Evolutionary conservation across 2,113 vertebrate species (phyloP).

Genomic region (Rhinopomastus cyanomelas): DNA sequence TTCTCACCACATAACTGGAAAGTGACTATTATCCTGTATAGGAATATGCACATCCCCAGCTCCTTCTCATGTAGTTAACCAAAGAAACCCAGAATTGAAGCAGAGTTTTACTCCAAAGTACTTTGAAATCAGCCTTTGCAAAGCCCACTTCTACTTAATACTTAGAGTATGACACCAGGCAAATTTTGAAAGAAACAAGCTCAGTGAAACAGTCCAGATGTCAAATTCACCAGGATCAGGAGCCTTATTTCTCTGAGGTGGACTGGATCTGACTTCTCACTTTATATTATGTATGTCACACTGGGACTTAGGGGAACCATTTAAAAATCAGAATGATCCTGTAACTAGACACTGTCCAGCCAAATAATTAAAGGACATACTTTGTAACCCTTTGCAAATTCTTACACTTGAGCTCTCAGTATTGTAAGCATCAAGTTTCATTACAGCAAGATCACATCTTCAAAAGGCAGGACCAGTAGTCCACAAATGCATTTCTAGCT

Average conservation of each 20-base stretch:
- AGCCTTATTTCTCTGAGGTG: not conserved
- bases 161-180: not conserved
- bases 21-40: not conserved
- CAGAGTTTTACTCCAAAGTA: not conserved
- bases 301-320: not conserved
- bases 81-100: not conserved
- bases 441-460: not conserved
- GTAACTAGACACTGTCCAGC: not conserved
- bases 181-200: not conserved
- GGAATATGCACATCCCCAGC: not conserved
- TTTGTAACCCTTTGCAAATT: not conserved
- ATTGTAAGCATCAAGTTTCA: not conserved
- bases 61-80: not conserved
- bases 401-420: not conserved
- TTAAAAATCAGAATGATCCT: not conserved
- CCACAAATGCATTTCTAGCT: not conserved
- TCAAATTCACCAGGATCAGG: not conserved
- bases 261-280: not conserved
- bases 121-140: not conserved
- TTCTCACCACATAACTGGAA: not conserved
- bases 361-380: not conserved
- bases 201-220: not conserved
- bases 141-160: slow-evolving; percentile 2
- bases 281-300: not conserved
- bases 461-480: not conserved